Conservation (phyloP, 2,888 invertebrate species). For the Aspidiotus rigidus region DNA sequence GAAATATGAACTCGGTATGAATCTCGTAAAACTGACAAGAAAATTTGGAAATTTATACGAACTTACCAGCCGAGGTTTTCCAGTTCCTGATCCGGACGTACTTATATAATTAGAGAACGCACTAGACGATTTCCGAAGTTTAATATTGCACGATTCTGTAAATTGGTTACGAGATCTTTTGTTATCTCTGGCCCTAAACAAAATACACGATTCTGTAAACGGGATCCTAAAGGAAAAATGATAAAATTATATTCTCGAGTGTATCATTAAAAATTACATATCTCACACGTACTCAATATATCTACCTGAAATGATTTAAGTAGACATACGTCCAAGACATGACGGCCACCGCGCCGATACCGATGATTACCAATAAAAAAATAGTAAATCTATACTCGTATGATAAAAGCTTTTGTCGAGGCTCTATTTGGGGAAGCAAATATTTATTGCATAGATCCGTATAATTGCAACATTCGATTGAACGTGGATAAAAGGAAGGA, state of each 20-base stretch:
- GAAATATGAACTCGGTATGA: constrained; percentile 32
- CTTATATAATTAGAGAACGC: constrained; percentile 55
- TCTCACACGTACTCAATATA: not conserved
- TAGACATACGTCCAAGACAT: not conserved
- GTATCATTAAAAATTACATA: not conserved
- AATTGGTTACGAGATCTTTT: not conserved
- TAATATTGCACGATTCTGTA: constrained; percentile 45
- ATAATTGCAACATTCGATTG: constrained; percentile 75
- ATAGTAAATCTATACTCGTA: not conserved
- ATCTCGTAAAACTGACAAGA: not conserved
- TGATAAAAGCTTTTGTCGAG: constrained; percentile 45
- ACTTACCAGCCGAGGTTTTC: constrained; percentile 64
- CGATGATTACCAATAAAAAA: not conserved
- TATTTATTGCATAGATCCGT: constrained; percentile 71
- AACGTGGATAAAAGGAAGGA: constrained; percentile 68
- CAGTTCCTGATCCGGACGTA: constrained; percentile 83
- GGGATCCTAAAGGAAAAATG: not conserved
- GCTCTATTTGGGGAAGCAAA: constrained; percentile 52
- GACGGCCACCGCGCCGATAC: not conserved
- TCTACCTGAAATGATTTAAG: not conserved
- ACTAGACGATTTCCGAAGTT: constrained; percentile 38
- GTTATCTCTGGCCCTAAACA: not conserved
- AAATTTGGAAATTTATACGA: not conserved
- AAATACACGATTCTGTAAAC: not conserved
- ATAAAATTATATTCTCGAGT: not conserved